Base-by-base conservation (phyloP, 2,113 vertebrate species). In the Limnothrissa miodon region DNA sequence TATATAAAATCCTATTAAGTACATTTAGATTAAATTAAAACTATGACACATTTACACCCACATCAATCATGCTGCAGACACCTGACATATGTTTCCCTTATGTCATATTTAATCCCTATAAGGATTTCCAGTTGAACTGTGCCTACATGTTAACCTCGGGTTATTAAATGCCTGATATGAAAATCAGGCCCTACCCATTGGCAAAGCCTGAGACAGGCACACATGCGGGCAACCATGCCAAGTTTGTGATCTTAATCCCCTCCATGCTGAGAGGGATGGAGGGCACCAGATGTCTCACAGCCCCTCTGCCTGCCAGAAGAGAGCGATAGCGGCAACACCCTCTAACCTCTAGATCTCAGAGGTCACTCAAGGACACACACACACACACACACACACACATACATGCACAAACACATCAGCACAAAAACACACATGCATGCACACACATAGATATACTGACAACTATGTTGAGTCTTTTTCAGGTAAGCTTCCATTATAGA, bases 291-390 rank as follows among this genome's bases (percentile, higher is more conserved):
- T 62, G 59, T 10, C 59, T 25, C n/a, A 62, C 59, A 29, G 59
- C n/a, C 59, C 9, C 59, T 62, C 59, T 62, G 59, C 9, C 59
- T 29, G 59, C 59, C 9, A 62, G 59, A 62, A n/a, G 39, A 6
- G 5, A 79, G n/a, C 9, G 79, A 29, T 62, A n/a, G 25, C 25
- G 13, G n/a, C n/a, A 62, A 29, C 7, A 9, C 59, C 25, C 1
- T 62, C 59, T 25, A 11, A 62, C 59, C 59, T 62, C 23, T 29
- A 62, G n/a, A 29, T 62, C 59, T 9, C 59, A 62, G 59, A 62
- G 59, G 59, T 25, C 33, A 81, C 21, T 25, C 53, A 81, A 53
- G 59, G 51, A 42, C 80, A 81, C 53, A 56, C 39, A 29, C 80
- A 81, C 80, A 66, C 53, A 81, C 48, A 81, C 25, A 56, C 25